Conservation (phyloP, 2,113 vertebrate genomes). For the Sceloporus tristichus region DNA sequence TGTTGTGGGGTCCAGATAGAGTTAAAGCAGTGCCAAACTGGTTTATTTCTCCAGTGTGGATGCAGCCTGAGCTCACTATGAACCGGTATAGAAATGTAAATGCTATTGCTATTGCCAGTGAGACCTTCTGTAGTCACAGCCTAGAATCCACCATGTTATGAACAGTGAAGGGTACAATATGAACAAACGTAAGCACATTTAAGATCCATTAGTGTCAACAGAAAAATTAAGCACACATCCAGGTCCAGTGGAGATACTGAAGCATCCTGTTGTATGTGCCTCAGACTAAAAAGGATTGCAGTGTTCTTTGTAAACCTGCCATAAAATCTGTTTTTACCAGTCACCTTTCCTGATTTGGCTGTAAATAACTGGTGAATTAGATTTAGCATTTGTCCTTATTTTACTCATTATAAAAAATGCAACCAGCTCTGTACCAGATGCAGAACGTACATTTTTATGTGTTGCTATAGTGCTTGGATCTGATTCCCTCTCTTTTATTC, state of each 20-base stretch:
- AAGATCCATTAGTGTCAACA: not conserved
- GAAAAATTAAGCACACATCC: not conserved
- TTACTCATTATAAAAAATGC: not conserved
- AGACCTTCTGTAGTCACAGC: not conserved
- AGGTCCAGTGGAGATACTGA: not conserved
- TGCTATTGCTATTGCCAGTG: too few relatives aligned
- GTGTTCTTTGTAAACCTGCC: not conserved
- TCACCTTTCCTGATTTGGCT: not conserved
- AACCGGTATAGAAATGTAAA: not conserved
- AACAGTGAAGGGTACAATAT: not conserved
- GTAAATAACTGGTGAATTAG: not conserved
- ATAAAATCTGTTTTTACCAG: not conserved
- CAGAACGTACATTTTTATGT: conserved; percentile 11
- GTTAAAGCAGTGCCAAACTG: too few relatives aligned
- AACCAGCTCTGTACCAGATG: not conserved
- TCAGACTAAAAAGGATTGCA: not conserved
- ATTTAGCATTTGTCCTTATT: not conserved
- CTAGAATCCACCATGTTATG: not conserved
- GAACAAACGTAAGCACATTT: not conserved
- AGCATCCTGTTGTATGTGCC: too few relatives aligned
- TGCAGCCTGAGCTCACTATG: not conserved
- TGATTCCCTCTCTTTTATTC: conserved; percentile 1
- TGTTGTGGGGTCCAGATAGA: not conserved
- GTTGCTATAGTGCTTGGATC: conserved; percentile 20
- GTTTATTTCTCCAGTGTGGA: too few relatives aligned